Evolutionary conservation across 2,888 invertebrate genomes (phyloP), one percentile per base, ranked within the genome.

Genomic region (Melanchra persicariae): DNA sequence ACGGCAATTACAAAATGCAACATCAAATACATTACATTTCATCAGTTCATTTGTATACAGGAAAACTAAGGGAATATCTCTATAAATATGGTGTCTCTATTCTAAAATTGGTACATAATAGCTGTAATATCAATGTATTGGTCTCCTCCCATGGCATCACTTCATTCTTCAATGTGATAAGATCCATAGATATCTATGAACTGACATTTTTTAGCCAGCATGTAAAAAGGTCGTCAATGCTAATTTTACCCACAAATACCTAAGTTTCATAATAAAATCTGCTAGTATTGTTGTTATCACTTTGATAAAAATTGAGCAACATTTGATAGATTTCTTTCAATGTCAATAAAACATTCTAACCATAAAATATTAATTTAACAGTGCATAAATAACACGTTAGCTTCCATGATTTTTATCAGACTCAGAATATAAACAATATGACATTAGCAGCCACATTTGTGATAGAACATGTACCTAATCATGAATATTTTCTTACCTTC

Each of bases 401-500:
- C 72, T 70, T 74, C 75, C 77, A 74, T 73, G 69, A 79, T 78
- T 85, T 76, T 78, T 72, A 80, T 66, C 62, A 79, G 70, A 57
- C 61, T 67, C 61, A 34, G 75, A 84, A 59, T 75, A 81, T 75
- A 79, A 80, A 82, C 77, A 80, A 81, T 68, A 80, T 69, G 77
- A 77, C 77, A 81, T 61, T 71, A 54, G 51, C 30, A 77, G 58
- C 72, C 73, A 73, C 30, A 62, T 58, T 15, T 63, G 34, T 34
- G 65, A 52, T 61, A 26, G 45, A 65, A 68, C 71, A 71, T 66
- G 59, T 34, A 1, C n/a, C n/a, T 73, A 81, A 70, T 76, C 74
- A 74, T 69, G 87, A 79, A 70, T 69, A 72, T 81, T 81, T 65
- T 70, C 95, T 95, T 95, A 98, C 98, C 97, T 98, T 98, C 81